Conservation (phyloP, 2,888 invertebrate genomes). For the Oscheius sp. region DNA sequence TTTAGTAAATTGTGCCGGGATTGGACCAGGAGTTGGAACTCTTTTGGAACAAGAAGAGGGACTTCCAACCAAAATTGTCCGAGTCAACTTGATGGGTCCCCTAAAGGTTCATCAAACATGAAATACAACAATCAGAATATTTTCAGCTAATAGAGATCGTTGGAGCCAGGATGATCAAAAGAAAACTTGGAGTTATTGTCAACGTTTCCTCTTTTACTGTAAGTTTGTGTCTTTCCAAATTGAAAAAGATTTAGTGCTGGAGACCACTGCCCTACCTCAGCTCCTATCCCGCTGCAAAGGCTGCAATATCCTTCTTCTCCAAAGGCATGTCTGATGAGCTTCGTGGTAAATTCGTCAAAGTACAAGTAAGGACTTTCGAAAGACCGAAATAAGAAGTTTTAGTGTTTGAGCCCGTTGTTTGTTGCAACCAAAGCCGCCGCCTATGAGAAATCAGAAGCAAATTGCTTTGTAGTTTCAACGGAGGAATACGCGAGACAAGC, state of each 20-base stretch:
- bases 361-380: constrained; percentile 50
- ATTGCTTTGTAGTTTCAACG: constrained; percentile 63
- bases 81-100: constrained; percentile 64
- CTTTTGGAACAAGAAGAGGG: constrained; percentile 59
- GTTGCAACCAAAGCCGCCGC: constrained; percentile 69
- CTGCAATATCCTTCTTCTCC: constrained; percentile 66
- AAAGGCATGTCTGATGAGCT: constrained; percentile 66
- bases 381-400: constrained; percentile 16
- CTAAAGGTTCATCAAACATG: constrained; percentile 54
- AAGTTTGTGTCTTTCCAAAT: too few relatives aligned
- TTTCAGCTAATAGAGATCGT: constrained; percentile 63
- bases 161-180: constrained; percentile 66
- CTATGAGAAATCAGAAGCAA: constrained; percentile 64
- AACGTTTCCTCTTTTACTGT: constrained; percentile 68
- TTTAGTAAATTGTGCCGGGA: constrained; percentile 68
- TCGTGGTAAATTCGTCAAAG: constrained; percentile 54
- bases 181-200: constrained; percentile 63
- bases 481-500: constrained; percentile 64
- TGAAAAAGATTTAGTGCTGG: too few relatives aligned
- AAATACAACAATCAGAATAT: not conserved
- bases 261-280: constrained; percentile 68
- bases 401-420: constrained; percentile 65
- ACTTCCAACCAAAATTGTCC: constrained; percentile 62
- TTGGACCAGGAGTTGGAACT: constrained; percentile 63
- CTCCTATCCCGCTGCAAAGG: constrained; percentile 67